These are phyloP conservation scores for Tolmerus cingulatus DNA, from an alignment of 2,888 invertebrate species.

Conservation along the genomic window DNA sequence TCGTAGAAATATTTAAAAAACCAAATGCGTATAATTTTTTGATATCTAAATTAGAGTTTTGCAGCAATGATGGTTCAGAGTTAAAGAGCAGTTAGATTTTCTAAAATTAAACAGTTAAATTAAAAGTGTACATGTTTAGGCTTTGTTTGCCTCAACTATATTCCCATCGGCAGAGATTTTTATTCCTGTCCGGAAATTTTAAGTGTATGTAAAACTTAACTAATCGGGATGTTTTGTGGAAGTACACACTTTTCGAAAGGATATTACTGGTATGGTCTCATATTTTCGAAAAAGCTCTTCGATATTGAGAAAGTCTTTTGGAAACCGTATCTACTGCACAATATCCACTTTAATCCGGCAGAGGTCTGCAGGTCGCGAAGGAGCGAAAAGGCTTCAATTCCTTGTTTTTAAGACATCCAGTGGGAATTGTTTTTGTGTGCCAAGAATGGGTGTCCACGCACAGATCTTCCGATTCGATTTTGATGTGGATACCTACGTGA, in stretches of 20 bases:
- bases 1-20: too few species aligned
- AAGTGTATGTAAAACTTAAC: background rate
- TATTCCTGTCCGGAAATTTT: background rate
- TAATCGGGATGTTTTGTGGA: background rate
- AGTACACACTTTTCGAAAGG: background rate
- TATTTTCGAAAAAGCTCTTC: background rate
- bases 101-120: background rate
- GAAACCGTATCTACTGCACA: background rate
- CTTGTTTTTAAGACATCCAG: background rate
- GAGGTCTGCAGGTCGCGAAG: background rate
- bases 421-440: background rate
- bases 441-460: background rate
- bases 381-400: background rate
- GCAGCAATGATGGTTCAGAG: too few species aligned
- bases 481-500: slow-evolving; percentile 20
- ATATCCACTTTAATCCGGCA: background rate
- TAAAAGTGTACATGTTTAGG: background rate
- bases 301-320: background rate
- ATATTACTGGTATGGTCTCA: too few species aligned
- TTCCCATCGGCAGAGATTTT: background rate
- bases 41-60: too few species aligned
- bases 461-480: background rate
- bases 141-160: background rate
- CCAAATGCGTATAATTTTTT: too few species aligned
- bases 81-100: too few species aligned